A percentile compares a stretch with the other conserved stretches of the same genome.
phyloP scores from a whole-genome alignment of 2,797 vertebrate species.

The Eupleurogrammus muticus region DNA sequence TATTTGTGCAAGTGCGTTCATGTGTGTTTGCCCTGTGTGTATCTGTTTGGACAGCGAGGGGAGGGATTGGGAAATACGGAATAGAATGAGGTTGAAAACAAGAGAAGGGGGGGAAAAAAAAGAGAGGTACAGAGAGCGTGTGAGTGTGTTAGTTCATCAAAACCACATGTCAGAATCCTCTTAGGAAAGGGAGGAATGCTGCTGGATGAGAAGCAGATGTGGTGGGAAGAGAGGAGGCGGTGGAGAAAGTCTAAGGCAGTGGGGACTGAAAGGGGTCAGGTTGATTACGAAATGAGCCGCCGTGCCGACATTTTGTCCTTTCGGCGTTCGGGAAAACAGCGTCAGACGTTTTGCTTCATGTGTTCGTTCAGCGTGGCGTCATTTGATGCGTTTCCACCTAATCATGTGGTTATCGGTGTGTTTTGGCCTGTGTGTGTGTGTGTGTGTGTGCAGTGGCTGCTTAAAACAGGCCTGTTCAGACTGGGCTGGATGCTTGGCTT shows the following conservation, averaged over 20 bases:
- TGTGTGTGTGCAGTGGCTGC: background rate
- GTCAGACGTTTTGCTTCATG: background rate
- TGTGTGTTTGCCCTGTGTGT: slow-evolving; percentile 1
- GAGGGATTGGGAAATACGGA: slow-evolving; percentile 26
- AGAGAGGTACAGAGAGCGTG: slow-evolving; percentile 17
- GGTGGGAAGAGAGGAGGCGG: slow-evolving; percentile 1
- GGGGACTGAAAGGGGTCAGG: background rate
- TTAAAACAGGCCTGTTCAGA: too few relatives aligned
- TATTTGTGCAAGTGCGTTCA: background rate
- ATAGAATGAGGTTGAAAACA: slow-evolving; percentile 33
- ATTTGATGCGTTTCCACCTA: background rate
- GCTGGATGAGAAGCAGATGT: slow-evolving; percentile 69
- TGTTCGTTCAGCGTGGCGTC: background rate
- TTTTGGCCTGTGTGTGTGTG: background rate
- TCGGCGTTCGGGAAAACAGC: background rate
- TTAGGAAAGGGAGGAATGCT: slow-evolving; percentile 62
- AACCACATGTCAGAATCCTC: slow-evolving; percentile 69
- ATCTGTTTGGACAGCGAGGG: slow-evolving; percentile 7
- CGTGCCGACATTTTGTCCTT: slow-evolving; percentile 17
- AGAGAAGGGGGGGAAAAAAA: slow-evolving; percentile 2
- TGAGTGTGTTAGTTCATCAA: slow-evolving; percentile 55
- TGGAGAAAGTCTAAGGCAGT: background rate
- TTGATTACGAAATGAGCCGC: slow-evolving; percentile 19
- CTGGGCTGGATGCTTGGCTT: too few relatives aligned
- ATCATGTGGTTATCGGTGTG: background rate